Percentiles rank a stretch among this genome's conserved stretches.
These are phyloP conservation scores for Crypturellus tataupa DNA, from an alignment of 2,797 vertebrate genomes.

Conservation along the genomic window DNA sequence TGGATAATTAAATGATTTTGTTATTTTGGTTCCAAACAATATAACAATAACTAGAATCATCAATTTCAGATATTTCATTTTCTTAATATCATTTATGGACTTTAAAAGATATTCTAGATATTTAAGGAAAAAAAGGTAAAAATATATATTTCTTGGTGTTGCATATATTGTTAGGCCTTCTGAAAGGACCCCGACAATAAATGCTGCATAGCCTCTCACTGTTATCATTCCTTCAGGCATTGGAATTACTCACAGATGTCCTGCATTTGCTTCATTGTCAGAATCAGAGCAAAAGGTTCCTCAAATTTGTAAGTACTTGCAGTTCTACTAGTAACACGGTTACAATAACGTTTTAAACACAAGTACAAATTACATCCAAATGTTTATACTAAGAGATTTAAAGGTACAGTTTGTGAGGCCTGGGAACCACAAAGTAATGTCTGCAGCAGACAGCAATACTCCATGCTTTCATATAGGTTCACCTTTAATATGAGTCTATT, in stretches of 20 bases:
- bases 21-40: neutral
- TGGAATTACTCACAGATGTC: neutral
- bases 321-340: neutral
- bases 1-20: neutral
- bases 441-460: neutral
- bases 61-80: neutral
- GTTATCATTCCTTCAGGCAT: neutral
- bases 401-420: neutral
- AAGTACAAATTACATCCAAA: neutral
- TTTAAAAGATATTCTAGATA: neutral
- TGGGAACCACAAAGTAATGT: neutral
- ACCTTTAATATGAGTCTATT: neutral
- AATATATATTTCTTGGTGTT: too few species aligned
- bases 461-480: neutral
- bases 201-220: neutral
- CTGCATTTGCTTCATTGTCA: neutral
- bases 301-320: neutral
- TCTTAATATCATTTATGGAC: neutral
- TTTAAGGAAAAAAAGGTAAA: too few species aligned
- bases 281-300: neutral
- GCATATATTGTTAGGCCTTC: neutral
- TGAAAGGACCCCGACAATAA: neutral
- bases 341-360: neutral
- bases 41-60: neutral
- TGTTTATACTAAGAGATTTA: neutral